Percentiles rank a stretch among this genome's conserved stretches.
Conservation (phyloP, 2,888 invertebrate species). For the Uloborus plumipes region DNA sequence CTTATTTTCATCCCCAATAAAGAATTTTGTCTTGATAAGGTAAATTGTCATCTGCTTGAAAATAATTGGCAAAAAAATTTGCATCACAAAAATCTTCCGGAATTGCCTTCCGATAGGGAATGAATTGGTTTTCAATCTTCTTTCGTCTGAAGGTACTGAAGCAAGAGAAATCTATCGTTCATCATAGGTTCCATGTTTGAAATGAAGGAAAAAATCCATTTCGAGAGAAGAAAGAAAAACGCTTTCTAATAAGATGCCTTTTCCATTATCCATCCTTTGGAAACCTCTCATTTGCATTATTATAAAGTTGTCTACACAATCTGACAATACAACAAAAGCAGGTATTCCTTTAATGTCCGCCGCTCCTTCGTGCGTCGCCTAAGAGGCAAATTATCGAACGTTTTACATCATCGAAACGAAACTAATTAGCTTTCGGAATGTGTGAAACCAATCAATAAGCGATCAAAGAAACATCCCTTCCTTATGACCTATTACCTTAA, state of each 20-base stretch:
- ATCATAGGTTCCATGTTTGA: no score
- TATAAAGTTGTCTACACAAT: conserved; percentile 59
- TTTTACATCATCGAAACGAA: conserved; percentile 57
- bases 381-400: conserved; percentile 58
- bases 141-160: background rate
- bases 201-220: no score
- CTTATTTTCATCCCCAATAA: no score
- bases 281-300: conserved; percentile 61
- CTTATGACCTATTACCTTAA: conserved; percentile 64
- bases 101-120: no score
- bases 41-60: no score
- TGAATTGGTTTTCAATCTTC: no score
- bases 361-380: conserved; percentile 33
- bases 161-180: background rate
- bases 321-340: conserved; percentile 57
- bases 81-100: no score
- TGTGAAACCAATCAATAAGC: conserved; percentile 63
- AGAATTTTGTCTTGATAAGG: no score
- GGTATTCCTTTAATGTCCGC: conserved; percentile 57
- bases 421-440: conserved; percentile 57
- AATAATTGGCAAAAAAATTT: no score
- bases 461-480: conserved; percentile 59
- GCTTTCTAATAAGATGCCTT: conserved; percentile 2
- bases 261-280: conserved; percentile 46
- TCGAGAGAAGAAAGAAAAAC: conserved; percentile 18